These are phyloP conservation scores for Caranx ignobilis DNA, from an alignment of 2,113 vertebrate species.

Conservation along the genomic window DNA sequence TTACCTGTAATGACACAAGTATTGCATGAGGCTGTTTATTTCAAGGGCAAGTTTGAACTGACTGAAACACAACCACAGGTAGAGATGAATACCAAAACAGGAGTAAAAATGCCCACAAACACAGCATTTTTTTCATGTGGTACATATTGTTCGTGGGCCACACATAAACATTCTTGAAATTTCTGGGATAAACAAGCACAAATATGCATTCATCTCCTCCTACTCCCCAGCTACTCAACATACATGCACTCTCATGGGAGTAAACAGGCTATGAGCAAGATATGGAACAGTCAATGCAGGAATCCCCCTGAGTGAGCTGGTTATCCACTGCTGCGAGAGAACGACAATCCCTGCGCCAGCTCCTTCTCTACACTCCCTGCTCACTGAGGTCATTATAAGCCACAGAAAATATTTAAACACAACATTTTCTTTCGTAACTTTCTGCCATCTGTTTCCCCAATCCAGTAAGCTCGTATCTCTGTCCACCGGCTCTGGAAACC, in stretches of 20 bases:
- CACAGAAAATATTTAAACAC: constrained; percentile 13
- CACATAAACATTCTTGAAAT: constrained; percentile 1
- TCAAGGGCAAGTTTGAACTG: not conserved
- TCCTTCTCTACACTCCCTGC: not conserved
- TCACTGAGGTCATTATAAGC: constrained; percentile 12
- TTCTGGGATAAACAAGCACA: constrained; percentile 9
- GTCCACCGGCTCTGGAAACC: not conserved
- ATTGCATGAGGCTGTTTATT: not conserved
- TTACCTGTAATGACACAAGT: constrained; percentile 41
- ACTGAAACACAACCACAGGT: not conserved
- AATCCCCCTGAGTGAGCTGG: constrained; percentile 22
- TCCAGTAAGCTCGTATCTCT: not conserved
- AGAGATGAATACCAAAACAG: not conserved
- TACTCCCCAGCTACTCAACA: not conserved
- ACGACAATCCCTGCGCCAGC: not conserved
- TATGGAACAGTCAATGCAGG: constrained; percentile 7
- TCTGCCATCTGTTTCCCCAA: constrained; percentile 17
- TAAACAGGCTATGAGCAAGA: constrained; percentile 14
- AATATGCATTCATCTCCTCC: constrained; percentile 26
- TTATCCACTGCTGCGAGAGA: constrained; percentile 8
- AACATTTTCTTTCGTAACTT: constrained; percentile 16
- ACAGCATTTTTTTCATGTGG: not conserved
- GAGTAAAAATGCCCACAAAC: not conserved
- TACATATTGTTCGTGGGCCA: not conserved
- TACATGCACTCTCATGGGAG: constrained; percentile 34